Percentiles rank a stretch among this genome's conserved stretches.
Conservation (phyloP, 2,113 vertebrate species). For the Osmerus mordax region DNA sequence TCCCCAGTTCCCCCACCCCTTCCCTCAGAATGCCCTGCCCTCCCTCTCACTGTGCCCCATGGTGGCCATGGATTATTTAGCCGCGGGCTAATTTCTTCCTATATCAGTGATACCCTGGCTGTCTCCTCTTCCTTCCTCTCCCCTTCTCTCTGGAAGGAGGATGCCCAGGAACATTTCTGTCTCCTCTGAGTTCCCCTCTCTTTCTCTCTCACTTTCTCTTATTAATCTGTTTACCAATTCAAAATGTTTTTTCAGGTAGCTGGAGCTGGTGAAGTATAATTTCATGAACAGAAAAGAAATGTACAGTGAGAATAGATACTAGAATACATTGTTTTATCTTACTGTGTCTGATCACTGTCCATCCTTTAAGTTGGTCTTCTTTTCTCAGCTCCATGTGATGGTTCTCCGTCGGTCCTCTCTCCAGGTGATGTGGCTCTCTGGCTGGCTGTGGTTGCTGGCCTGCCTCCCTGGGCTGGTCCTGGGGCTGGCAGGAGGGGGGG, state of each 20-base stretch:
- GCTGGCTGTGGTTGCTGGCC: conserved; percentile 35
- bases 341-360: neutral
- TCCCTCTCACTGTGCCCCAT: too few species aligned
- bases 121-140: conserved; percentile 9
- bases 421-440: conserved; percentile 25
- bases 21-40: too few species aligned
- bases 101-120: conserved; percentile 30
- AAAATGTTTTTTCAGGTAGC: neutral
- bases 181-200: too few species aligned
- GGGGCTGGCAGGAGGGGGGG: conserved; percentile 10
- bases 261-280: too few species aligned
- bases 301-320: too few species aligned
- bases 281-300: too few species aligned
- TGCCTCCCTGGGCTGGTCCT: conserved; percentile 22
- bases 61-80: conserved; percentile 25
- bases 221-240: neutral
- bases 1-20: too few species aligned
- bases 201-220: neutral
- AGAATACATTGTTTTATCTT: too few species aligned
- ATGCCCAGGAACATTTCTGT: too few species aligned
- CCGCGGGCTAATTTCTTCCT: conserved; percentile 38
- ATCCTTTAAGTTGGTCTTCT: neutral
- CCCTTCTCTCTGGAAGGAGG: neutral
- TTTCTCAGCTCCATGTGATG: neutral
- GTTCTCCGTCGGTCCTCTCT: conserved; percentile 2